phyloP scores from a whole-genome alignment of 2,113 vertebrate species.

The Asarcornis scutulata region DNA sequence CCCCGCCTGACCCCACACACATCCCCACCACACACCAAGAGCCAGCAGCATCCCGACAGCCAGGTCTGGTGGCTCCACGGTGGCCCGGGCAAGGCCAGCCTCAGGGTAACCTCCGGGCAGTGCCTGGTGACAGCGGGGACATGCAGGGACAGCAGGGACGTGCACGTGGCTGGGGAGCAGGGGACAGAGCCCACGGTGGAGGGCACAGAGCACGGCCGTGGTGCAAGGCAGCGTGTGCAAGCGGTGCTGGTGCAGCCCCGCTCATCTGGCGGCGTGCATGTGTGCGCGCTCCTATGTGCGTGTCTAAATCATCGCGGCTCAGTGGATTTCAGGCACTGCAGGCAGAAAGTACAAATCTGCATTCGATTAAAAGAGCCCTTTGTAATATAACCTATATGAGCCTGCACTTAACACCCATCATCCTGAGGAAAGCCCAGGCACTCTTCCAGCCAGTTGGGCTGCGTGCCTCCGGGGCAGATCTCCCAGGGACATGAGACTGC shows the following conservation, averaged over 20 bases:
- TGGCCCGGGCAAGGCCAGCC: accelerated
- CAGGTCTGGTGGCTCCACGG: neutral
- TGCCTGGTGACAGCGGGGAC: neutral
- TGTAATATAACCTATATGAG: constrained; percentile 54
- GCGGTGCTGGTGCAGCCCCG: neutral
- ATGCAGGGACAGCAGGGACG: neutral
- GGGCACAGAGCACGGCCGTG: neutral
- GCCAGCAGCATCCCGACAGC: neutral
- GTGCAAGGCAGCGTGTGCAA: neutral
- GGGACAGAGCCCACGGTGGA: no score
- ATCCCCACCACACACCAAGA: accelerated
- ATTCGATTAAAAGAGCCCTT: constrained; percentile 42
- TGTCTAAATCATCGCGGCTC: neutral
- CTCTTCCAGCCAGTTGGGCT: constrained; percentile 47
- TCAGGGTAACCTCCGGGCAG: accelerated
- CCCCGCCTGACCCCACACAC: constrained; percentile 10
- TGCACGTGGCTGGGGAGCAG: neutral
- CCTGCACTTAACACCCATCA: constrained; percentile 62
- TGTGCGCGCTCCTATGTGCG: neutral
- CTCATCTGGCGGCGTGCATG: accelerated
- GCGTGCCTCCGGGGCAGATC: constrained; percentile 49
- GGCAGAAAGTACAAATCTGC: constrained; percentile 52
- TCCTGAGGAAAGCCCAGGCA: constrained; percentile 54
- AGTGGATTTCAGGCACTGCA: neutral
- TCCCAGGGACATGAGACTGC: constrained; percentile 61